phyloP scores from a whole-genome alignment of 2,797 vertebrate species.

The Gastrophryne carolinensis region DNA sequence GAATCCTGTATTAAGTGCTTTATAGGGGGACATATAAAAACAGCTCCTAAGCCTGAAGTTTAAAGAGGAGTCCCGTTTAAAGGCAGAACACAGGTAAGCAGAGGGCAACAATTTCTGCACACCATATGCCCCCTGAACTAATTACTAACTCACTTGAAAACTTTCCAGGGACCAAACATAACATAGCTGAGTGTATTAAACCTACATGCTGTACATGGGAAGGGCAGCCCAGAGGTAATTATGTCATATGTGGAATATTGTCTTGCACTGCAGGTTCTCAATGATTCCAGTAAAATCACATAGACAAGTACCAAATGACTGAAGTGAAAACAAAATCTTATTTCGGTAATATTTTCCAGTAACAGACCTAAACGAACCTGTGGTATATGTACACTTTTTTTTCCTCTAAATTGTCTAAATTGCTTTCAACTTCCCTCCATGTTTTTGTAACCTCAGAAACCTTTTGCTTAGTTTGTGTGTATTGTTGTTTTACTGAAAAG shows the following conservation, averaged over 20 bases:
- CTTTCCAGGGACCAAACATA: not conserved
- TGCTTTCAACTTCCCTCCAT: not conserved
- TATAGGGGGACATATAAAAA: no score
- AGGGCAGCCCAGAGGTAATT: not conserved
- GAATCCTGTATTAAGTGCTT: no score
- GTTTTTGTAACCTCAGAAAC: not conserved
- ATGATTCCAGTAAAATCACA: not conserved
- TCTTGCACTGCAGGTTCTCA: slow-evolving; percentile 5
- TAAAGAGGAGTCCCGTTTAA: no score
- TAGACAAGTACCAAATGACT: not conserved
- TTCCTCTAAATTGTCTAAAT: not conserved
- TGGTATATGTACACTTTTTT: not conserved
- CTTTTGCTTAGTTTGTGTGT: not conserved
- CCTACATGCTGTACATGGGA: no score
- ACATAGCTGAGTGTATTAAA: no score
- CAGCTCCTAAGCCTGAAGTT: no score
- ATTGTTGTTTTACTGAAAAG: not conserved
- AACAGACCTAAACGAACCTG: not conserved
- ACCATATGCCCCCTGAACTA: no score
- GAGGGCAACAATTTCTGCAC: no score
- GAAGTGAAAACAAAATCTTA: not conserved
- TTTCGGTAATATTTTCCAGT: not conserved
- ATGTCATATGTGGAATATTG: slow-evolving; percentile 10
- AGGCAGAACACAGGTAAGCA: no score
- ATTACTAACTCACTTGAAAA: no score